A percentile compares a stretch with the other conserved stretches of the same genome.
phyloP scores from a whole-genome alignment of 2,888 invertebrate genomes.

The Melanophora roralis region DNA sequence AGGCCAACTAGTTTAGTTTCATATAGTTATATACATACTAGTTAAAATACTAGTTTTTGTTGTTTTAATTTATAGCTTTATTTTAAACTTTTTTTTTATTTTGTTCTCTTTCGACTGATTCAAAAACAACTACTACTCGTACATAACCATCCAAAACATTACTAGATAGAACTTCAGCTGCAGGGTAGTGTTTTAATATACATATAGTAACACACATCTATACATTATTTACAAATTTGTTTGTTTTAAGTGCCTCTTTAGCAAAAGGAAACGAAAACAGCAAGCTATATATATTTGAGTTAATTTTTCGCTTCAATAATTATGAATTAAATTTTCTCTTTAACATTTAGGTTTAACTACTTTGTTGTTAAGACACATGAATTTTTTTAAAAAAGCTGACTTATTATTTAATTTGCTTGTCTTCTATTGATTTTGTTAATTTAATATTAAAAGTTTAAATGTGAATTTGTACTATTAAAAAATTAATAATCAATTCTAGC shows the following conservation, averaged over 20 bases:
- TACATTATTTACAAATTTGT: not conserved
- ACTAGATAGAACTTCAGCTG: too few species aligned
- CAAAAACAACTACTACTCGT: too few species aligned
- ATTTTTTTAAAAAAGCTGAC: not conserved
- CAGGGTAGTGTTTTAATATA: not conserved
- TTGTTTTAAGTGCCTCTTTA: slow-evolving; percentile 12
- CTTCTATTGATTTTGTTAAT: not conserved
- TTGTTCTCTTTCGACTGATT: too few species aligned
- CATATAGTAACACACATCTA: not conserved
- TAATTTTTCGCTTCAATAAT: slow-evolving; percentile 55
- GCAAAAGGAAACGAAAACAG: not conserved
- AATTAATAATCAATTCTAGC: too few species aligned
- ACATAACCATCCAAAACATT: too few species aligned
- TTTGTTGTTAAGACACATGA: not conserved
- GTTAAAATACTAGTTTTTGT: too few species aligned
- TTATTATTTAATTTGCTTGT: not conserved
- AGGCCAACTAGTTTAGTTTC: too few species aligned
- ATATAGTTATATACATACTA: too few species aligned
- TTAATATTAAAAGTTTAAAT: too few species aligned
- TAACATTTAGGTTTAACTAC: not conserved
- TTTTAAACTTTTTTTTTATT: too few species aligned
- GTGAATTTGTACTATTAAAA: too few species aligned
- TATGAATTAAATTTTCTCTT: slow-evolving; percentile 46
- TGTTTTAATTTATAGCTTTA: too few species aligned
- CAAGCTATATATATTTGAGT: slow-evolving; percentile 44